phyloP scores from a whole-genome alignment of 2,113 vertebrate genomes.

The Eretmochelys imbricata region DNA sequence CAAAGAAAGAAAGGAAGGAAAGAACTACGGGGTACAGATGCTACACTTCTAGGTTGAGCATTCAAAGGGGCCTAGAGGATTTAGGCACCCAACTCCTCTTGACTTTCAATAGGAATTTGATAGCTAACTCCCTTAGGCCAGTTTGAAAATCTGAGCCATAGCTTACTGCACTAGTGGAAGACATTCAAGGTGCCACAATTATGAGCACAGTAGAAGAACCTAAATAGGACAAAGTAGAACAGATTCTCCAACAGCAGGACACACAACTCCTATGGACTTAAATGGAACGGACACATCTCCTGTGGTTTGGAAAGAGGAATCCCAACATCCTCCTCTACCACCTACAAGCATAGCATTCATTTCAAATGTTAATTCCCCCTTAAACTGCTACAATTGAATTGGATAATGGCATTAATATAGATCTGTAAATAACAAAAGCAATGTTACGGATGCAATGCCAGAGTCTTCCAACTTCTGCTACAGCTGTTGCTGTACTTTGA shows the following conservation, averaged over 20 bases:
- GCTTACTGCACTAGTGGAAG: neutral
- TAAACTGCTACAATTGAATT: slow-evolving; percentile 19
- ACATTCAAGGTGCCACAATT: neutral
- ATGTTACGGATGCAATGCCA: accelerated
- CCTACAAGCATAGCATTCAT: neutral
- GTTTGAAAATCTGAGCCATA: neutral
- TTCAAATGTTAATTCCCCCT: neutral
- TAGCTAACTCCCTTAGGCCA: neutral
- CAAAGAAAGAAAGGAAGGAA: neutral
- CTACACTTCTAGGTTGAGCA: neutral
- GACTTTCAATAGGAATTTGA: neutral
- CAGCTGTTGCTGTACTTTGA: slow-evolving; percentile 56
- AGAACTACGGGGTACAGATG: accelerated
- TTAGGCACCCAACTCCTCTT: neutral
- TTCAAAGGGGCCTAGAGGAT: accelerated
- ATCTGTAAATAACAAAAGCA: neutral
- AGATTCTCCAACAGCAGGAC: neutral
- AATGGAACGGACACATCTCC: neutral
- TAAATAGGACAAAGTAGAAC: neutral
- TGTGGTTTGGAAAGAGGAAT: neutral
- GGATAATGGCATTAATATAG: neutral
- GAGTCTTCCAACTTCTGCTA: neutral
- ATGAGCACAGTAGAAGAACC: neutral
- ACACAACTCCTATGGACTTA: neutral
- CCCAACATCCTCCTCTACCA: neutral